Evolutionary conservation across 2,888 invertebrate genomes (phyloP).

Genomic region (Harpagoxenus sublaevis): DNA sequence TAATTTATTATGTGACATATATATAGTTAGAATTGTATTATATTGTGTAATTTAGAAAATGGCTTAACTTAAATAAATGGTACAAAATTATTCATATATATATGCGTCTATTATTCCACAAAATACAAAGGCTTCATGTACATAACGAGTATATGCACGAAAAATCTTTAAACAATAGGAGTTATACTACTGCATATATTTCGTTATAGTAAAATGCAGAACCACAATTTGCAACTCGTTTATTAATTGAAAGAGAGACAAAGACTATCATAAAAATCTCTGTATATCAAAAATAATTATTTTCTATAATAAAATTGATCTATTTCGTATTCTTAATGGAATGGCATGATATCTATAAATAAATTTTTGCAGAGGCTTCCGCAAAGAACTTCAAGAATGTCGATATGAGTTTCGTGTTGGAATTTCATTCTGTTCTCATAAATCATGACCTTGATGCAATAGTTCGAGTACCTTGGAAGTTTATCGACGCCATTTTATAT

Average conservation of each 20-base stretch:
- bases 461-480: conserved; percentile 8
- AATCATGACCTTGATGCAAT: conserved; percentile 26
- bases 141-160: no score
- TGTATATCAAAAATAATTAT: not conserved
- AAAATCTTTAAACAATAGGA: no score
- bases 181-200: no score
- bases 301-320: not conserved
- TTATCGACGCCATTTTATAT: not conserved
- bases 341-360: conserved; percentile 3
- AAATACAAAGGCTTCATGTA: no score
- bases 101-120: no score
- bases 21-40: no score
- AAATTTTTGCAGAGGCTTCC: conserved; percentile 46
- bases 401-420: conserved; percentile 73
- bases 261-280: not conserved
- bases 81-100: no score
- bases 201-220: no score
- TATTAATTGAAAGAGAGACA: not conserved
- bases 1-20: no score
- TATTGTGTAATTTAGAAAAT: no score
- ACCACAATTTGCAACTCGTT: no score
- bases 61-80: no score
- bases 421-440: conserved; percentile 69
- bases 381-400: conserved; percentile 27
- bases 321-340: not conserved